Evolutionary conservation across 2,797 vertebrate species (phyloP).

Genomic region (Leucoraja ocellata): DNA sequence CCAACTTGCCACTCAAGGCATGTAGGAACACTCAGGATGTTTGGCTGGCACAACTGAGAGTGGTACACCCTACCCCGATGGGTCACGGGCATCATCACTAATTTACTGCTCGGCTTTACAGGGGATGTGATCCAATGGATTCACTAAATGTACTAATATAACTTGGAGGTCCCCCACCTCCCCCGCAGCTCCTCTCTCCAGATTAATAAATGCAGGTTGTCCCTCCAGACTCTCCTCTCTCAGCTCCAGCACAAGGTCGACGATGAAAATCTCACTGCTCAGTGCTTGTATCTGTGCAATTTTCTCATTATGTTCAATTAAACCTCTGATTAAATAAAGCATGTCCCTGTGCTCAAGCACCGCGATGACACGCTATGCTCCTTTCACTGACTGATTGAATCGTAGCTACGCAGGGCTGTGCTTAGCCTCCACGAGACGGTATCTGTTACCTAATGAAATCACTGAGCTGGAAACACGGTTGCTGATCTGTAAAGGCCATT

Average conservation of each 20-base stretch:
- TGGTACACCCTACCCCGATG: neutral
- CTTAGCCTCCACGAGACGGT: neutral
- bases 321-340: neutral
- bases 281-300: neutral
- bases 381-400: slow-evolving; percentile 18
- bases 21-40: neutral
- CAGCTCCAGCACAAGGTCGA: neutral
- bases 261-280: neutral
- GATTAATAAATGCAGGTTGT: neutral
- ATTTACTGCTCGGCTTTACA: neutral
- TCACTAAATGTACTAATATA: neutral
- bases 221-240: neutral
- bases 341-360: neutral
- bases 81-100: neutral
- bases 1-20: too few relatives aligned
- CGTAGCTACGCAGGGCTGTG: neutral
- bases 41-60: neutral
- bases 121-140: neutral
- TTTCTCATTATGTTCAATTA: neutral
- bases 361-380: neutral
- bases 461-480: neutral
- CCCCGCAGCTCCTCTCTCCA: neutral
- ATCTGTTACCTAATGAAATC: neutral
- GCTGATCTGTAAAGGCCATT: neutral
- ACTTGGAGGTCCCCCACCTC: neutral